Evolutionary conservation across 1,140 invertebrate species (phyloP), one percentile per base, ranked within the genome.

Genomic region (Drosophila tsacasi): DNA sequence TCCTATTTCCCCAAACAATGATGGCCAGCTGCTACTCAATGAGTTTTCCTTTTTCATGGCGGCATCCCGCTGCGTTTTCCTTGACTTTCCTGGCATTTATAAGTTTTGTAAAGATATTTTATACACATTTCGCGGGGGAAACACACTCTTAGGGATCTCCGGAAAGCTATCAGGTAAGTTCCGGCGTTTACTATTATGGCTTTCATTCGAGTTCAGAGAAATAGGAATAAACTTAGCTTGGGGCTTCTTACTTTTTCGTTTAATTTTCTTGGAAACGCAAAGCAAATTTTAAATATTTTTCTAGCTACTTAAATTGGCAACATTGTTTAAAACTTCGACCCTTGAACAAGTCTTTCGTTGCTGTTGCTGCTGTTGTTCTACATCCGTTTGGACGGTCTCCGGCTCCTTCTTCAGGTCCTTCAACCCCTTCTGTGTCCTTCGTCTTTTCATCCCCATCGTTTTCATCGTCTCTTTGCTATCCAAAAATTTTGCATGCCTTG

Each of bases 401-500:
- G 6, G n/a, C 35, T 30, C 15, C 21, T 27, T 17, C 40, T 15
- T 17, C 39, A 4, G 12, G n/a, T 47, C 32, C 17, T 21, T 46
- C 44, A 46, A 37, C 52, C 66, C 46, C 37, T 49, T n/a, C n/a
- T 42, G 39, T 39, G 25, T 55, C 58, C 46, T 12, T 32, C 46
- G 12, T 6, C 27, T 30, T 62, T n/a, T 40, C 50, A 49, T 35
- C 23, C 40, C 54, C 57, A 37, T 19, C 52, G 21, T 32, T 44
- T 66, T 27, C 65, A 40, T 58, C 54, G 25, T 30, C 23, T 25
- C 15, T 12, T 54, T 25, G 42, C 57, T 54, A 67, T 37, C 46
- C 35, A 67, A 73, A 35, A 67, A 73, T 73, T 84, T 85, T 69
- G 59, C 71, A 79, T 76, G 69, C 46, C 55, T 66, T 65, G 55